phyloP scores from a whole-genome alignment of 2,797 vertebrate genomes.

The Leptodactylus fallax region DNA sequence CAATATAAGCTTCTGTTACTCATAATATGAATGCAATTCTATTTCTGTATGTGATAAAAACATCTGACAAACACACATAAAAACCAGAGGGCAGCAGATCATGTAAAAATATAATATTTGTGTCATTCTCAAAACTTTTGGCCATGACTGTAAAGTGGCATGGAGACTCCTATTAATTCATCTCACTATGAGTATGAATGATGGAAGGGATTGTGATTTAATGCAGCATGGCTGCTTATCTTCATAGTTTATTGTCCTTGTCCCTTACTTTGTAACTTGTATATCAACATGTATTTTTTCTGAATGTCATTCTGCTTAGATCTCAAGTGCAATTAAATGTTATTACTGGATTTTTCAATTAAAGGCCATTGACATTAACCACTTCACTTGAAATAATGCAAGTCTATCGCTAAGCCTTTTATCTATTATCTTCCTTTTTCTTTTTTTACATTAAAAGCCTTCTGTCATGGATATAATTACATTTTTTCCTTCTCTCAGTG shows the following conservation, averaged over 20 bases:
- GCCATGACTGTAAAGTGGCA: no score
- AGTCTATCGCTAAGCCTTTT: slow-evolving; percentile 25
- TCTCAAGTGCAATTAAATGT: slow-evolving; percentile 53
- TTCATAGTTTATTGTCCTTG: background rate
- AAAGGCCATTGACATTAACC: slow-evolving; percentile 55
- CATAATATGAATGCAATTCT: no score
- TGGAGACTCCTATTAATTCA: no score
- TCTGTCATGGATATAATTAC: slow-evolving; percentile 16
- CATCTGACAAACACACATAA: no score
- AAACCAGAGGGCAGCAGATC: no score
- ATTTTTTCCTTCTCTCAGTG: background rate
- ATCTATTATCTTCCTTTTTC: slow-evolving; percentile 33
- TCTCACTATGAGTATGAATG: no score
- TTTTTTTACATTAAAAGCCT: slow-evolving; percentile 26
- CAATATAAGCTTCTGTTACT: no score
- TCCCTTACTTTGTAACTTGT: background rate
- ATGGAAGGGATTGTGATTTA: no score
- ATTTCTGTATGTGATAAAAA: no score
- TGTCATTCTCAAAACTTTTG: no score
- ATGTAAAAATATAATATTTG: no score
- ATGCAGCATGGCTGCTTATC: background rate
- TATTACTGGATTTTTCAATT: slow-evolving; percentile 54
- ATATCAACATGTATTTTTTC: slow-evolving; percentile 18
- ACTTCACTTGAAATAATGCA: slow-evolving; percentile 61
- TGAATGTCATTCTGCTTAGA: slow-evolving; percentile 41